These are phyloP conservation scores for Elephantulus edwardii DNA, from an alignment of 2,113 vertebrate genomes.

Conservation along the genomic window DNA sequence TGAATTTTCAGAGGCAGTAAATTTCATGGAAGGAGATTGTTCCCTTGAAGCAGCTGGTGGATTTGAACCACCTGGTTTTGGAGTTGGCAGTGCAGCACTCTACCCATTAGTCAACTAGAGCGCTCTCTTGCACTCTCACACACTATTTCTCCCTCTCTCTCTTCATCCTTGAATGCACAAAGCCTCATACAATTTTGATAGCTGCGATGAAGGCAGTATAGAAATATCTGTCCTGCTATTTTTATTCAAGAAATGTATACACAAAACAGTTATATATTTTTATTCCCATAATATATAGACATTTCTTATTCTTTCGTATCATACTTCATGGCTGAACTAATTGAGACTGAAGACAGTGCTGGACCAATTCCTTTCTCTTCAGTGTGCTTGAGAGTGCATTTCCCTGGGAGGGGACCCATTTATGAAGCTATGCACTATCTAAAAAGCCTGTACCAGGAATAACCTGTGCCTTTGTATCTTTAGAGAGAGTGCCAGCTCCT, in stretches of 20 bases:
- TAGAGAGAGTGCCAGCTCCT: not conserved
- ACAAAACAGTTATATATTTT: not conserved
- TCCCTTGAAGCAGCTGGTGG: too few relatives aligned
- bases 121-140: too few relatives aligned
- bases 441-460: not conserved
- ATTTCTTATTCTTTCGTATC: not conserved
- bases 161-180: not conserved
- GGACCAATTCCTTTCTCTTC: not conserved
- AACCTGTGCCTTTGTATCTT: not conserved
- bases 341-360: not conserved
- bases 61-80: too few relatives aligned
- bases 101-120: too few relatives aligned
- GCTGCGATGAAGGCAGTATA: not conserved
- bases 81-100: too few relatives aligned
- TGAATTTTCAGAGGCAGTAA: too few relatives aligned
- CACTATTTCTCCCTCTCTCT: too few relatives aligned
- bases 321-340: not conserved
- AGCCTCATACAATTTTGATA: not conserved
- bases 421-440: not conserved
- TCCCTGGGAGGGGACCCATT: not conserved
- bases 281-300: not conserved
- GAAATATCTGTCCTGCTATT: not conserved
- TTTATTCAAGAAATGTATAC: not conserved
- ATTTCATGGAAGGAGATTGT: too few relatives aligned
- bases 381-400: not conserved